Percentiles rank a stretch among this genome's conserved stretches.
These are phyloP conservation scores for Caranx ignobilis DNA, from an alignment of 2,113 vertebrate species.

Conservation along the genomic window DNA sequence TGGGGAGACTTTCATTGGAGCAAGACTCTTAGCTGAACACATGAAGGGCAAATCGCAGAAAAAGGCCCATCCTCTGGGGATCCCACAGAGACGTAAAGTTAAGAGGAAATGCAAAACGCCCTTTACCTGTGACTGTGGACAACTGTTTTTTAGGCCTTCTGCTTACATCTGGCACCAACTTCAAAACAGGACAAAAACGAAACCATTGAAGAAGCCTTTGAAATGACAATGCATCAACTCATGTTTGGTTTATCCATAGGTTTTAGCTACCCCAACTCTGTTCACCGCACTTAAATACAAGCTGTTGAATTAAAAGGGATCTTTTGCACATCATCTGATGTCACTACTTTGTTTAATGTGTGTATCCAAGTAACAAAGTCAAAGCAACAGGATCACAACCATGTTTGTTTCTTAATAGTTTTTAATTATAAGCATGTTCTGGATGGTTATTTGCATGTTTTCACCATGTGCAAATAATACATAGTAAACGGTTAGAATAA, in stretches of 20 bases:
- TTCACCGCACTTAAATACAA: background rate
- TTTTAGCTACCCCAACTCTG: background rate
- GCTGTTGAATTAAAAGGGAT: conserved; percentile 10
- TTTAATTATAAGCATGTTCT: conserved; percentile 50
- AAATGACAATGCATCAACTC: conserved; percentile 5
- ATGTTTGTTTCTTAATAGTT: conserved; percentile 34
- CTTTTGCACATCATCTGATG: background rate
- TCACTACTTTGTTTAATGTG: conserved; percentile 5
- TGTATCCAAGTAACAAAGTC: conserved; percentile 14
- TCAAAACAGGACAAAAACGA: conserved; percentile 67
- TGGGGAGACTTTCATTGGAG: conserved; percentile 71
- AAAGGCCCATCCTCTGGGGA: background rate
- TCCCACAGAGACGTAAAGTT: conserved; percentile 2
- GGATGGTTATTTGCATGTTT: conserved; percentile 51
- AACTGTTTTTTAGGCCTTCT: conserved; percentile 79
- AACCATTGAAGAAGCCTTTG: conserved; percentile 26
- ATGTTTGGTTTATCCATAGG: background rate
- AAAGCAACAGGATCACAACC: conserved; percentile 28
- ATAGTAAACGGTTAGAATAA: conserved; percentile 60
- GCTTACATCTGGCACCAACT: conserved; percentile 86
- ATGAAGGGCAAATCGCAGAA: conserved; percentile 24
- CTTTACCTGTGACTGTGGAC: conserved; percentile 84
- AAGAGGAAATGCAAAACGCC: conserved; percentile 67
- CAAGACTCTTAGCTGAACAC: conserved; percentile 64
- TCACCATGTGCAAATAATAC: conserved; percentile 76